Conservation (phyloP, 2,888 invertebrate genomes). For the Drosophila bunnanda region DNA sequence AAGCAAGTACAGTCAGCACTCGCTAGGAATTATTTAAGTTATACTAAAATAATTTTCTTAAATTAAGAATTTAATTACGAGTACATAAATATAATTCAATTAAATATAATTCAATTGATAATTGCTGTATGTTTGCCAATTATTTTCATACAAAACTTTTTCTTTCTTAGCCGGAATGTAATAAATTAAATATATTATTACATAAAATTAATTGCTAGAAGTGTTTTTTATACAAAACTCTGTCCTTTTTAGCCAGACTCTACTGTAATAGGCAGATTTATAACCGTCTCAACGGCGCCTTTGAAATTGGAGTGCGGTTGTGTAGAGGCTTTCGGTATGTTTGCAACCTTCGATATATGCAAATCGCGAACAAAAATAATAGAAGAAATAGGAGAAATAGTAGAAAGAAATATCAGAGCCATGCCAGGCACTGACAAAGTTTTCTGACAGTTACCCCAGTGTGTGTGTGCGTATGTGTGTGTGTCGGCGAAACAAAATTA, state of each 20-base stretch:
- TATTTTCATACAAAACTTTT: too few species aligned
- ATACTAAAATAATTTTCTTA: too few species aligned
- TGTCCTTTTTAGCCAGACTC: neutral
- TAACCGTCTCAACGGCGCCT: conserved; percentile 41
- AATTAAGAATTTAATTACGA: too few species aligned
- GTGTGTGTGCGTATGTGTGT: neutral
- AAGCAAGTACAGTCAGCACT: conserved; percentile 14
- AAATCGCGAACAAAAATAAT: conserved; percentile 16
- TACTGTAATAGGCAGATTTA: conserved; percentile 38
- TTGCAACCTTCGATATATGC: conserved; percentile 39
- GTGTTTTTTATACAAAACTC: neutral
- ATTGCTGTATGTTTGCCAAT: too few species aligned
- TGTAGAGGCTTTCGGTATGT: conserved; percentile 17
- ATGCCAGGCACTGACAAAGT: conserved; percentile 29
- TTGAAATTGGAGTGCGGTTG: conserved; percentile 25
- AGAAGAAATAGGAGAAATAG: neutral
- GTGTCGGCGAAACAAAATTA: conserved; percentile 8
- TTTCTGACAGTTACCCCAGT: conserved; percentile 21
- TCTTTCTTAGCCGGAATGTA: too few species aligned
- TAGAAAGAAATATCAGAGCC: conserved; percentile 16
- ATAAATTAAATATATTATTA: too few species aligned
- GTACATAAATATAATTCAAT: too few species aligned
- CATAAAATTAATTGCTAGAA: too few species aligned
- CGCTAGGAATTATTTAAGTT: neutral
- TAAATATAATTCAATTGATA: too few species aligned